Evolutionary conservation across 2,888 invertebrate species (phyloP).

Genomic region (Euzophera pinguis): DNA sequence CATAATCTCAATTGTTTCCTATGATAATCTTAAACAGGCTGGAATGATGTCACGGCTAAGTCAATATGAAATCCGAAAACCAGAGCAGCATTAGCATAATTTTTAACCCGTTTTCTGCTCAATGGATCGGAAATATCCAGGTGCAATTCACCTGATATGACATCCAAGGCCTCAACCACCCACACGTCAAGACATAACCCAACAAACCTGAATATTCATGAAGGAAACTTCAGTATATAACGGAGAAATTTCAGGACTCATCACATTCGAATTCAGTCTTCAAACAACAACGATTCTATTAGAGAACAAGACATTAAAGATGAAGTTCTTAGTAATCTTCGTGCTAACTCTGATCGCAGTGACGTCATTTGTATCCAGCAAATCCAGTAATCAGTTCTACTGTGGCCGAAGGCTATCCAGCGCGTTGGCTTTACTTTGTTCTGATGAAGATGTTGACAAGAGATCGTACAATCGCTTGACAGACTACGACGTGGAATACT

Average conservation of each 20-base stretch:
- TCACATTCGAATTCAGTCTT: not conserved
- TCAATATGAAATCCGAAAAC: not conserved
- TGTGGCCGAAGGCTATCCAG: constrained; percentile 31
- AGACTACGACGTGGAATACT: constrained; percentile 14
- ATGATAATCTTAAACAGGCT: too few relatives aligned
- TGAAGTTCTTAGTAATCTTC: not conserved
- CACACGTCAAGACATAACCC: not conserved
- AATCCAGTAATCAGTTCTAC: constrained; percentile 18
- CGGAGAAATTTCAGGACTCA: not conserved
- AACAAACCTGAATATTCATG: not conserved
- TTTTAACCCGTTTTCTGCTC: not conserved
- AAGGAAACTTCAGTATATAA: not conserved
- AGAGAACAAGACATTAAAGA: not conserved
- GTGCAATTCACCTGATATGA: not conserved
- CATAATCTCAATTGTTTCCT: too few relatives aligned
- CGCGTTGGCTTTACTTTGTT: constrained; percentile 26
- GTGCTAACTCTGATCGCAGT: constrained; percentile 1
- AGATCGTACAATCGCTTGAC: constrained; percentile 11
- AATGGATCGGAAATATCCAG: not conserved
- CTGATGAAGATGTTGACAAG: constrained; percentile 16
- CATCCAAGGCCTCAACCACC: not conserved
- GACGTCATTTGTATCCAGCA: not conserved
- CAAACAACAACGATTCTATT: not conserved
- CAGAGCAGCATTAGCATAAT: constrained; percentile 2
- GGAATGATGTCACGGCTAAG: too few relatives aligned